Percentiles rank a stretch among this genome's conserved stretches.
These are phyloP conservation scores for Malacosoma neustria DNA, from an alignment of 2,888 invertebrate genomes.

Conservation along the genomic window DNA sequence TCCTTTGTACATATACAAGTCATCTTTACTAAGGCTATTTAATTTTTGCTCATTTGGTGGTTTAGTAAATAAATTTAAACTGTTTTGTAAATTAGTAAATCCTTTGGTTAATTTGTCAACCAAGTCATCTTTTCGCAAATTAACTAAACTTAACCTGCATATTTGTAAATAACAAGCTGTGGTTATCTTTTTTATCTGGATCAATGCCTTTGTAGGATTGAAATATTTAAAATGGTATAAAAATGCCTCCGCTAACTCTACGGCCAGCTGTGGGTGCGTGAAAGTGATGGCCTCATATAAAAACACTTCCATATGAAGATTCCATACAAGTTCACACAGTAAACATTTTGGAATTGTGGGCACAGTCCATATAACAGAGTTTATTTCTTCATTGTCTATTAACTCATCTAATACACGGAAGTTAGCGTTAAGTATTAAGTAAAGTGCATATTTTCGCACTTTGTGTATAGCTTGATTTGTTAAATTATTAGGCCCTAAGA, in stretches of 20 bases:
- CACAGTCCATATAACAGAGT: constrained; percentile 46
- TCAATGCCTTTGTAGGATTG: constrained; percentile 34
- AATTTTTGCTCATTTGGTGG: constrained; percentile 45
- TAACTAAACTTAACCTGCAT: constrained; percentile 41
- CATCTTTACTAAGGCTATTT: constrained; percentile 32
- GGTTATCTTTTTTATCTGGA: constrained; percentile 33
- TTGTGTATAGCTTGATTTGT: constrained; percentile 18
- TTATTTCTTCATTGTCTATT: constrained; percentile 41
- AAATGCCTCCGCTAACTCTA: constrained; percentile 44
- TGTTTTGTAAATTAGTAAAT: constrained; percentile 36
- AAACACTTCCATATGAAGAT: constrained; percentile 43
- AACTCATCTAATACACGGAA: constrained; percentile 38
- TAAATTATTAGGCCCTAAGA: constrained; percentile 22
- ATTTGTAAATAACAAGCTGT: constrained; percentile 40
- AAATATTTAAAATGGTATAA: constrained; percentile 46
- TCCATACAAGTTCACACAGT: constrained; percentile 56
- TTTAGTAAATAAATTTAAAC: constrained; percentile 37
- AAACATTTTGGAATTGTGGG: constrained; percentile 49
- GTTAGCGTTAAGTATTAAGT: constrained; percentile 48
- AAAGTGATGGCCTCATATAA: constrained; percentile 44
- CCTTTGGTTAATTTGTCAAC: constrained; percentile 19
- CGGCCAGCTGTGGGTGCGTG: constrained; percentile 37
- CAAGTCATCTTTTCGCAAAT: constrained; percentile 21
- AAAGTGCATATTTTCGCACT: constrained; percentile 45
- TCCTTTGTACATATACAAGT: constrained; percentile 43